Conservation (phyloP, 2,113 vertebrate genomes). For the Cyprinodon tularosa region DNA sequence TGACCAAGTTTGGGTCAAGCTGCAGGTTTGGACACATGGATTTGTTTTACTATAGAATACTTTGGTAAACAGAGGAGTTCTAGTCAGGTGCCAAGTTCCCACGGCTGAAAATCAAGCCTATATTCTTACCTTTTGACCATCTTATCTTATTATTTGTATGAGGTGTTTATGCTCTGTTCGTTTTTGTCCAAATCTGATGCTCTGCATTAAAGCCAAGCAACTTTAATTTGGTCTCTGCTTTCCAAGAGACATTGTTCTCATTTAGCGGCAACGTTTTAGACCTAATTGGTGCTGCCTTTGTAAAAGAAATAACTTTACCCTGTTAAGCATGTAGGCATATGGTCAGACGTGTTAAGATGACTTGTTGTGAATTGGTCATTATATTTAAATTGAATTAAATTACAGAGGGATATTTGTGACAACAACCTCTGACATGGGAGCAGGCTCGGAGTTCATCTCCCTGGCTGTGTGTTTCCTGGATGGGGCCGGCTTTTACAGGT, state of each 20-base stretch:
- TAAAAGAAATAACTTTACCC: too few species aligned
- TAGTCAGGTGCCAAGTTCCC: neutral
- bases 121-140: neutral
- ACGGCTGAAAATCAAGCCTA: neutral
- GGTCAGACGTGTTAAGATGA: too few species aligned
- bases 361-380: too few species aligned
- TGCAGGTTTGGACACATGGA: neutral
- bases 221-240: neutral
- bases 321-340: too few species aligned
- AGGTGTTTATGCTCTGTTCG: neutral
- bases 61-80: neutral
- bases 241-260: neutral
- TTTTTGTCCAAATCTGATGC: neutral
- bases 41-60: neutral
- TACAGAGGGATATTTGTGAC: too few species aligned
- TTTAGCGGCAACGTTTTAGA: neutral
- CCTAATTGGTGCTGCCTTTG: neutral
- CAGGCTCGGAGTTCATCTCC: too few species aligned
- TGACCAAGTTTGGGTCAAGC: neutral
- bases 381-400: too few species aligned
- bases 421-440: too few species aligned
- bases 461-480: too few species aligned
- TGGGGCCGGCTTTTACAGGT: too few species aligned
- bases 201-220: neutral
- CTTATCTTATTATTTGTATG: neutral